Conservation (phyloP, 2,888 invertebrate genomes). For the Idaea dimidiata region DNA sequence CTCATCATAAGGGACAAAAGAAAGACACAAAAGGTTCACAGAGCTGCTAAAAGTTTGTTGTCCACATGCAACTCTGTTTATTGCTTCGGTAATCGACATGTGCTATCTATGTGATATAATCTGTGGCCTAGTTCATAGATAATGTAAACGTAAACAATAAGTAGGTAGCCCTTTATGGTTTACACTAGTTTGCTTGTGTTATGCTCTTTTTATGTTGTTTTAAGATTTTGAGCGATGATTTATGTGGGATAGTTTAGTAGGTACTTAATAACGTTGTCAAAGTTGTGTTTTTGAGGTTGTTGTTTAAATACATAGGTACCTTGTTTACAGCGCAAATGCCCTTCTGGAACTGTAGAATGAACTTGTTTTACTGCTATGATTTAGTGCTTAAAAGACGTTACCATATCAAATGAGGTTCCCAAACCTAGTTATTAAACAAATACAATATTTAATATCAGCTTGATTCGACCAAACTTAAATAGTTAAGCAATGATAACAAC, state of each 20-base stretch:
- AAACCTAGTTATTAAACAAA: no score
- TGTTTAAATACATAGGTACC: neutral
- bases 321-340: neutral
- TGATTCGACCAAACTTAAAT: no score
- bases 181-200: neutral
- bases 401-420: no score
- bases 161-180: neutral
- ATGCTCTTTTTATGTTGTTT: neutral
- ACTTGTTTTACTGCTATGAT: neutral
- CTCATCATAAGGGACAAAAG: neutral
- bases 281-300: neutral
- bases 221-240: neutral
- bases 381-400: neutral
- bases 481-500: no score
- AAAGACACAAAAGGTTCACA: neutral
- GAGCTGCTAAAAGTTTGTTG: slow-evolving; percentile 22
- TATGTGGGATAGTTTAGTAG: neutral
- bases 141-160: neutral
- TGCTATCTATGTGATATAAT: slow-evolving; percentile 25
- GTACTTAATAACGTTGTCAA: neutral
- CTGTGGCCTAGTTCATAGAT: neutral
- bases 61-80: slow-evolving; percentile 34
- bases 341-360: neutral
- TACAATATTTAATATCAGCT: no score
- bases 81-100: slow-evolving; percentile 33